Evolutionary conservation across 2,797 vertebrate species (phyloP).

Genomic region (Enteromius paludinosus): DNA sequence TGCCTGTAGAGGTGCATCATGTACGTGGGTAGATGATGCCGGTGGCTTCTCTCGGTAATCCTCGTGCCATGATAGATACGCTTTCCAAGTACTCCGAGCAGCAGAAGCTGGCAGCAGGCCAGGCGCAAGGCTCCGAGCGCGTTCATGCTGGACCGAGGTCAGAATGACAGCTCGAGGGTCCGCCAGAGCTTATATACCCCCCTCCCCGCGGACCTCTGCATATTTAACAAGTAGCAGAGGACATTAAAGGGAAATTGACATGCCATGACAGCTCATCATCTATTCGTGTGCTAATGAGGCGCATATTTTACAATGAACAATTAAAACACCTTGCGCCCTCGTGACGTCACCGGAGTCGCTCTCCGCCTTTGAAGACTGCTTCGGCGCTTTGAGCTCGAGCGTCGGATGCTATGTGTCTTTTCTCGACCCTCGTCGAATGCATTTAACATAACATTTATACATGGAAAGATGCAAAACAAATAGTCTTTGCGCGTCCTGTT

Average conservation of each 20-base stretch:
- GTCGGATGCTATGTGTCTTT: neutral
- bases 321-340: conserved; percentile 57
- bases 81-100: conserved; percentile 64
- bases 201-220: conserved; percentile 57
- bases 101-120: conserved; percentile 69
- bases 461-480: neutral
- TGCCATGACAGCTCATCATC: conserved; percentile 82
- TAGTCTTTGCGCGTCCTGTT: neutral
- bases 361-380: conserved; percentile 35
- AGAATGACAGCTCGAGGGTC: conserved; percentile 73
- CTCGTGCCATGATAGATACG: conserved; percentile 55
- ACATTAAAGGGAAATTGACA: conserved; percentile 83
- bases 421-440: neutral
- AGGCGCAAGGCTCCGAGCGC: conserved; percentile 64
- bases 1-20: conserved; percentile 84
- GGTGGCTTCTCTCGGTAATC: conserved; percentile 57
- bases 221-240: conserved; percentile 81
- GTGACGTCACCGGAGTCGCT: conserved; percentile 32
- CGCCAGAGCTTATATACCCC: conserved; percentile 75
- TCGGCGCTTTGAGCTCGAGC: neutral
- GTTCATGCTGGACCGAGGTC: conserved; percentile 69
- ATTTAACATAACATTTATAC: neutral
- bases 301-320: conserved; percentile 70
- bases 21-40: conserved; percentile 74
- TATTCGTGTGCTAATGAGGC: conserved; percentile 81